phyloP scores from a whole-genome alignment of 2,797 vertebrate genomes.

The Telmatherina bonti region DNA sequence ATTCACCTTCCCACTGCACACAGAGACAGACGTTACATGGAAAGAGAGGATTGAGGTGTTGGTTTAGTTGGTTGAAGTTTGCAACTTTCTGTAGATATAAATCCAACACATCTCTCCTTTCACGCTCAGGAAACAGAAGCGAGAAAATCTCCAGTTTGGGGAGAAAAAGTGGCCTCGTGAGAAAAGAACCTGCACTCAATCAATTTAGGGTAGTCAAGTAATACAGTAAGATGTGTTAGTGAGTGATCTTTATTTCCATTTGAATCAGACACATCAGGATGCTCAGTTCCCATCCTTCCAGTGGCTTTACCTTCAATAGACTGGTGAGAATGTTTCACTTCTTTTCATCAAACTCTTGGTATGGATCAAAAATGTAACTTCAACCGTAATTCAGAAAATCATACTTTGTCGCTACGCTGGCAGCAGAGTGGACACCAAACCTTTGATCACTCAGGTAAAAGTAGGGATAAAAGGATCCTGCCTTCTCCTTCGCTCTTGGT shows the following conservation, averaged over 20 bases:
- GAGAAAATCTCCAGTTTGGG: neutral
- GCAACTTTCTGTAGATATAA: neutral
- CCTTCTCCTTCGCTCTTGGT: constrained; percentile 50
- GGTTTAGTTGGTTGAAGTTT: too few species aligned
- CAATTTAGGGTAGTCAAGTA: neutral
- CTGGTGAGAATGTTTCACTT: neutral
- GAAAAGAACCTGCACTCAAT: neutral
- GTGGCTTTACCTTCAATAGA: constrained; percentile 1
- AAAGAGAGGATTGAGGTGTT: too few species aligned
- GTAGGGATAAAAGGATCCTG: constrained; percentile 60
- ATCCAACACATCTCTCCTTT: neutral
- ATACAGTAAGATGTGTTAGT: neutral
- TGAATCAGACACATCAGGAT: neutral
- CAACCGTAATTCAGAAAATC: constrained; percentile 19
- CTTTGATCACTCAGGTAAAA: constrained; percentile 65
- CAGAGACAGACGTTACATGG: too few species aligned
- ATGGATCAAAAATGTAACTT: constrained; percentile 16
- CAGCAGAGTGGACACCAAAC: constrained; percentile 27
- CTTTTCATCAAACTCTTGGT: constrained; percentile 13
- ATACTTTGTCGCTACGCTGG: constrained; percentile 25
- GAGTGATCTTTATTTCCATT: neutral
- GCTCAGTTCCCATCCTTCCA: neutral
- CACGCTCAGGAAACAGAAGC: neutral
- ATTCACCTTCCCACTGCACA: too few species aligned
- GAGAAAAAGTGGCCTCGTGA: neutral